Conservation (phyloP, 2,113 vertebrate species). For the Pelodiscus sinensis region DNA sequence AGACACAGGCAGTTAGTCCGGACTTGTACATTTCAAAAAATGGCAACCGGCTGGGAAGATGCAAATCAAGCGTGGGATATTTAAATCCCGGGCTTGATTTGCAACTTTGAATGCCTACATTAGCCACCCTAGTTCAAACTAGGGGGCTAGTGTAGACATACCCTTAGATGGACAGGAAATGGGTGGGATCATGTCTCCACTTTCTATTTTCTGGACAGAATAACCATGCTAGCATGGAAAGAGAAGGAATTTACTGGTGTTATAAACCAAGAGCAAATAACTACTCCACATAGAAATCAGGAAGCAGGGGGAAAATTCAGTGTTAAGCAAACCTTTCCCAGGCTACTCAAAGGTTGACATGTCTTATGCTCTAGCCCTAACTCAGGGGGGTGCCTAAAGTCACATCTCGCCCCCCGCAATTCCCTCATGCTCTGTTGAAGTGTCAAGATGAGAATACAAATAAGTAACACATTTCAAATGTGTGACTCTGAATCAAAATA, state of each 20-base stretch:
- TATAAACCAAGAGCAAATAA: fast-evolving
- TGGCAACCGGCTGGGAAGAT: too few relatives aligned
- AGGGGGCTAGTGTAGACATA: too few relatives aligned
- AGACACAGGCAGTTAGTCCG: too few relatives aligned
- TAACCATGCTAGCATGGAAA: neutral
- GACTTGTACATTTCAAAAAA: too few relatives aligned
- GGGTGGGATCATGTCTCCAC: neutral
- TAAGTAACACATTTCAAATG: neutral
- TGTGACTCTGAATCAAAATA: neutral
- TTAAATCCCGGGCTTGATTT: too few relatives aligned
- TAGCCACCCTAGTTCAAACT: too few relatives aligned
- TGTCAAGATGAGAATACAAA: neutral
- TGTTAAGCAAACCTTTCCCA: neutral
- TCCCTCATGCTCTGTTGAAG: neutral
- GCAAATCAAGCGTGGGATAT: too few relatives aligned
- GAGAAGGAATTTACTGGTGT: fast-evolving
- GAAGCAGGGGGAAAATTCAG: neutral
- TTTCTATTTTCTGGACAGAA: neutral
- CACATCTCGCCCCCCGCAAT: neutral
- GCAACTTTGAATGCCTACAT: too few relatives aligned
- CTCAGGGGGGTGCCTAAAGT: neutral
- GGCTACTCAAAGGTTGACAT: neutral
- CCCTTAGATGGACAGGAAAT: neutral
- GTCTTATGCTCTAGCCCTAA: neutral
- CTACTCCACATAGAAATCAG: neutral